Evolutionary conservation across 2,888 invertebrate genomes (phyloP).

Genomic region (Nemapogon koenigi): DNA sequence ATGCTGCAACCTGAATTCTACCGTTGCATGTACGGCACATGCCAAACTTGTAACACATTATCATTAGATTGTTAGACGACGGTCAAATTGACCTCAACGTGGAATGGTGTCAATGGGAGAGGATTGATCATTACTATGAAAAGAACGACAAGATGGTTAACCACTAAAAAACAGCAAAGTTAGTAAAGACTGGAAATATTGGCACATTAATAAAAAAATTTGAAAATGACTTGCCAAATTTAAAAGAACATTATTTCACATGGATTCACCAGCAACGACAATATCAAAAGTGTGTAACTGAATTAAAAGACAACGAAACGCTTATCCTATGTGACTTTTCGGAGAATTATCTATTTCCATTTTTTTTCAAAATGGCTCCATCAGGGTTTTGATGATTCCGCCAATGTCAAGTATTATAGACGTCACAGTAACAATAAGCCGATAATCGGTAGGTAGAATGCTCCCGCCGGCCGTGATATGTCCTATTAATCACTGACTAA

Average conservation of each 20-base stretch:
- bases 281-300: constrained; percentile 1
- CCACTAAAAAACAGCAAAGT: constrained; percentile 7
- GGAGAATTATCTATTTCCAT: constrained; percentile 8
- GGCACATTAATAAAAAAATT: background rate
- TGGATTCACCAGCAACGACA: constrained; percentile 6
- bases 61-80: background rate
- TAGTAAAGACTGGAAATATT: background rate
- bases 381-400: no score
- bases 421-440: no score
- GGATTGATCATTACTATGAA: background rate
- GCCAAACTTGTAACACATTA: background rate
- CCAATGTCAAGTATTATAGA: no score
- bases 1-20: background rate
- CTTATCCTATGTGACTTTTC: background rate
- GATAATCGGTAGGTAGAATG: no score
- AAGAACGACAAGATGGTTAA: constrained; percentile 1
- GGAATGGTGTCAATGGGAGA: constrained; percentile 11
- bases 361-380: no score
- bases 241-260: constrained; percentile 12
- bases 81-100: constrained; percentile 1
- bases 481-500: no score
- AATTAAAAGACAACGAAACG: background rate
- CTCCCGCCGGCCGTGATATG: no score
- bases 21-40: background rate
- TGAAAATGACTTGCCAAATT: constrained; percentile 2